Conservation (phyloP, 2,797 vertebrate genomes). For the Tragelaphus eurycerus region DNA sequence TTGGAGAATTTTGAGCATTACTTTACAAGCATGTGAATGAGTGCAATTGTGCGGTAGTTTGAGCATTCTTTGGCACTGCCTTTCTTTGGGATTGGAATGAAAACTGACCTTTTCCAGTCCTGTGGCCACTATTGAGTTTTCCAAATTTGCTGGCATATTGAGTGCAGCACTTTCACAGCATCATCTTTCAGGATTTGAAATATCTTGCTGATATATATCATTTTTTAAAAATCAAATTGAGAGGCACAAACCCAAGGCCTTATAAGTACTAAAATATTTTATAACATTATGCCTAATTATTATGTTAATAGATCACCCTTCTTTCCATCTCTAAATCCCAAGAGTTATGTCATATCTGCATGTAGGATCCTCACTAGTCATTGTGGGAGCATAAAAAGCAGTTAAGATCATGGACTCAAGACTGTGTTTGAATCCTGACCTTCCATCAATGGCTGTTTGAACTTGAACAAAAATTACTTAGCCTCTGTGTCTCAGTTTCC, state of each 20-base stretch:
- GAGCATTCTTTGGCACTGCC: too few relatives aligned
- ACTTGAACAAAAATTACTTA: neutral
- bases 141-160: too few relatives aligned
- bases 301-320: neutral
- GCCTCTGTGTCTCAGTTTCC: neutral
- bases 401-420: neutral
- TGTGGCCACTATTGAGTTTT: too few relatives aligned
- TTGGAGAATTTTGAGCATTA: too few relatives aligned
- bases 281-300: neutral
- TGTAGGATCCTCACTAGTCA: neutral
- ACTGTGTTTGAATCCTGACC: neutral
- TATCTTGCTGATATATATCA: neutral
- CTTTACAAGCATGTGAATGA: too few relatives aligned
- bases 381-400: neutral
- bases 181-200: too few relatives aligned
- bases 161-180: too few relatives aligned
- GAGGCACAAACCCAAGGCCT: neutral
- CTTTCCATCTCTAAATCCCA: neutral
- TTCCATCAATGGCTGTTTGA: neutral
- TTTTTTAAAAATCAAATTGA: neutral
- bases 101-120: too few relatives aligned
- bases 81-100: too few relatives aligned
- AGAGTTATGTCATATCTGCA: neutral
- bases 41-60: too few relatives aligned
- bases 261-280: neutral